Evolutionary conservation across 2,113 vertebrate genomes (phyloP), one percentile per base, ranked within the genome.

Genomic region (Calypte anna): DNA sequence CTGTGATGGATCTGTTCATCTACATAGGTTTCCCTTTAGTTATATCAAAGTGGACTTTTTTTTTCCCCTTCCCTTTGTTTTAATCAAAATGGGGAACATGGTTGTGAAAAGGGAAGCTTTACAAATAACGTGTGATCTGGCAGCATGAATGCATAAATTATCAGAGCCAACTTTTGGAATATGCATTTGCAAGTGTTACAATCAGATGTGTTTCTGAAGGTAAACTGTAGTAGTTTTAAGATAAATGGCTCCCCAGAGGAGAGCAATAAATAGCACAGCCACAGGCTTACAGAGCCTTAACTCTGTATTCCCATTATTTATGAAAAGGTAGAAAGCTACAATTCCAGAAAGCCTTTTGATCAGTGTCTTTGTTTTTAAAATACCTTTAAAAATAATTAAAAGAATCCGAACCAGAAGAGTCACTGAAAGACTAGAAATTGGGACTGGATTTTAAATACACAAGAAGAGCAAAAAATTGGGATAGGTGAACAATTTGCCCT

Each of bases 201-300:
- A 63, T 91, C 93, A 82, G 82, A 77, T 55, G 33, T 1, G 9
- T 68, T 86, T 78, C 61, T 4, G 3, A 90, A 88, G 90, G 85
- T 83, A 78, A 94, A 83, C 91, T 53, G 63, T 77, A 91, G 84
- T 69, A 57, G 55, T 44, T 94, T 54, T 53, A 57, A 91, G 94
- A 96, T 80, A 78, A 90, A 93, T 63, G 87, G 59, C 43, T 86
- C 93, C 85, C 82, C 79, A 91, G 91, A 90, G 91, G 75, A 93
- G 81, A 80, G 87, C 90, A 94, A 77, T 91, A 92, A 95, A 94
- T 59, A 92, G 82, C 62, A 86, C 46, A 24, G 82, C 67, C 85
- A 53, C 21, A 21, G 3, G 5, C 84, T 90, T 2, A 4, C 68
- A 38, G 28, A 0, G 7, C 51, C 70, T 66, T 1, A 0, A 50